Evolutionary conservation across 2,888 invertebrate species (phyloP).

Genomic region (Nephrotoma appendiculata): DNA sequence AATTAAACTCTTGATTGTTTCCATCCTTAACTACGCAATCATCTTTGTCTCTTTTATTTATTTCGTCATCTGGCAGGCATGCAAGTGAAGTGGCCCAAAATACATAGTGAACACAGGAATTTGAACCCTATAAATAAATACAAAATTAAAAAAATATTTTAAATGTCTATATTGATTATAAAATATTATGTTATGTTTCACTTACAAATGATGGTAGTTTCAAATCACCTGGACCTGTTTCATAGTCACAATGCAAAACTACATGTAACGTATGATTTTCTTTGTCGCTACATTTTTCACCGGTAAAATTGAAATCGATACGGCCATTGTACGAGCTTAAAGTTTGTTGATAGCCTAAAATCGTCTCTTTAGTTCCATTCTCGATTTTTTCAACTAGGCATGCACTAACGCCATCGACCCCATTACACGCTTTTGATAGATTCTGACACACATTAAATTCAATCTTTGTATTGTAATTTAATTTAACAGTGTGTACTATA

Average conservation of each 20-base stretch:
- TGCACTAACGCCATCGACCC: slow-evolving; percentile 23
- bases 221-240: slow-evolving; percentile 20
- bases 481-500: slow-evolving; percentile 20
- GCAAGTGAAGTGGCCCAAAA: slow-evolving; percentile 24
- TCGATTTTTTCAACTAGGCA: slow-evolving; percentile 20
- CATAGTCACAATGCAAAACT: slow-evolving; percentile 27
- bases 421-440: slow-evolving; percentile 22
- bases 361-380: slow-evolving; percentile 16
- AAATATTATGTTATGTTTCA: not conserved
- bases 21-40: slow-evolving; percentile 23
- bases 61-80: slow-evolving; percentile 25
- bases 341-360: slow-evolving; percentile 24
- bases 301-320: slow-evolving; percentile 25
- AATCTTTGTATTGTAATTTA: slow-evolving; percentile 20
- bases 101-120: slow-evolving; percentile 25
- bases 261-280: slow-evolving; percentile 22
- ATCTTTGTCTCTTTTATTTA: slow-evolving; percentile 19
- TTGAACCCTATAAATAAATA: slow-evolving; percentile 18
- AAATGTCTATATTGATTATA: not conserved
- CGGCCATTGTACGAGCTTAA: slow-evolving; percentile 24
- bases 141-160: not conserved
- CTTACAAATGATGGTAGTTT: slow-evolving; percentile 24
- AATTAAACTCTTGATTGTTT: slow-evolving; percentile 23
- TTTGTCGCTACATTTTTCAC: slow-evolving; percentile 23
- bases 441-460: slow-evolving; percentile 29